phyloP scores from a whole-genome alignment of 2,797 vertebrate genomes.

The Hydrocynus forskahlii region DNA sequence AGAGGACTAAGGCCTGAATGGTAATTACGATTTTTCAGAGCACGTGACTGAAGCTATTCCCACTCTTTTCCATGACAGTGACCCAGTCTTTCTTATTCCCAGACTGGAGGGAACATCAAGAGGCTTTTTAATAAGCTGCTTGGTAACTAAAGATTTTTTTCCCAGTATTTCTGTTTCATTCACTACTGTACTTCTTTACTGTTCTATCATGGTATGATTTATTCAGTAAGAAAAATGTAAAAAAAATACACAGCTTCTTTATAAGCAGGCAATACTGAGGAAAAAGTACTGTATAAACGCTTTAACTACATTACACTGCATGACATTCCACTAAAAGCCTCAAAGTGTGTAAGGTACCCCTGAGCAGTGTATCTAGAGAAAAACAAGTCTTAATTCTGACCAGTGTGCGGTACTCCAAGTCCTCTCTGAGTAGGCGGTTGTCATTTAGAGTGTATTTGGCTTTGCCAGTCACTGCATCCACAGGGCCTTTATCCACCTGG shows the following conservation, averaged over 20 bases:
- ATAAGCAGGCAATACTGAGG: neutral
- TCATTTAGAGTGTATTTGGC: conserved; percentile 98
- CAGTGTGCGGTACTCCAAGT: conserved; percentile 94
- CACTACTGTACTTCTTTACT: neutral
- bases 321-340: neutral
- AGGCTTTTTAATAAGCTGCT: neutral
- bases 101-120: neutral
- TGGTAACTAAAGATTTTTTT: conserved; percentile 5
- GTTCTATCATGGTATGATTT: neutral
- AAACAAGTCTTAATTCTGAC: conserved; percentile 71
- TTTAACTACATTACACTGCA: neutral
- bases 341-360: neutral
- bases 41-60: neutral
- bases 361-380: neutral
- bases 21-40: conserved; percentile 25
- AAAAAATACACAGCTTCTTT: neutral
- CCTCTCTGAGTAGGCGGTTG: conserved; percentile 94
- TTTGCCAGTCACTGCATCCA: conserved; percentile 95
- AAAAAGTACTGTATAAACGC: neutral
- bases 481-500: conserved; percentile 97
- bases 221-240: neutral
- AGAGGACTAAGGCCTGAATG: neutral
- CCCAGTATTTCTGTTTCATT: neutral
- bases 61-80: neutral
- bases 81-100: neutral